Evolutionary conservation across 2,888 invertebrate genomes (phyloP).

Genomic region (Lasioglossum oenotherae): DNA sequence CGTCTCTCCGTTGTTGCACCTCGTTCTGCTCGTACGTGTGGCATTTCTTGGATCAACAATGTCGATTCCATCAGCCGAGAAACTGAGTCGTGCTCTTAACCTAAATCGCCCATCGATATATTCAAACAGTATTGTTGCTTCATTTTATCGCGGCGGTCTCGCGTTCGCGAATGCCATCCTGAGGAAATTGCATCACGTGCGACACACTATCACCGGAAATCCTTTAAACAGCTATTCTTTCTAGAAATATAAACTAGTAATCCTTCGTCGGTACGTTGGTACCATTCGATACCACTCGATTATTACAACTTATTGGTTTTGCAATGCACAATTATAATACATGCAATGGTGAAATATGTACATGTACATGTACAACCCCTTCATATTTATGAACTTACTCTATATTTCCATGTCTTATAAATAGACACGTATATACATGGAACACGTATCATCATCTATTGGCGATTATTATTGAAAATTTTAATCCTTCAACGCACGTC

Average conservation of each 20-base stretch:
- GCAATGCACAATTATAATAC: background rate
- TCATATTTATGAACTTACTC: background rate
- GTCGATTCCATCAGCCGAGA: conserved; percentile 11
- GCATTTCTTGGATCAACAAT: conserved; percentile 25
- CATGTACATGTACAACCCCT: background rate
- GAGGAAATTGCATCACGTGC: background rate
- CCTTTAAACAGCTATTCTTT: background rate
- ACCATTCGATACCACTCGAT: background rate
- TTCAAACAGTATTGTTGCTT: background rate
- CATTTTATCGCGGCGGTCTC: background rate
- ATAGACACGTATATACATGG: background rate
- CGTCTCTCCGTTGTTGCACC: conserved; percentile 1
- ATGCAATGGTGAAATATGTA: background rate
- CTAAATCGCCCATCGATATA: background rate
- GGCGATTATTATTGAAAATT: background rate
- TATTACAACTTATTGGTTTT: background rate
- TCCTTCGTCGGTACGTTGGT: background rate
- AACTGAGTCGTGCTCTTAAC: conserved; percentile 20
- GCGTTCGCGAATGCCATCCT: background rate
- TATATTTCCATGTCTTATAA: background rate
- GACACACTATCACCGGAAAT: background rate
- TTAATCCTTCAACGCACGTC: background rate
- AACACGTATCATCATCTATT: background rate
- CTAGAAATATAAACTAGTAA: background rate
- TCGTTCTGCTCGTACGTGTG: background rate